Evolutionary conservation across 2,888 invertebrate genomes (phyloP), one percentile per base, ranked within the genome.

Genomic region (Monoplex corrugatus): DNA sequence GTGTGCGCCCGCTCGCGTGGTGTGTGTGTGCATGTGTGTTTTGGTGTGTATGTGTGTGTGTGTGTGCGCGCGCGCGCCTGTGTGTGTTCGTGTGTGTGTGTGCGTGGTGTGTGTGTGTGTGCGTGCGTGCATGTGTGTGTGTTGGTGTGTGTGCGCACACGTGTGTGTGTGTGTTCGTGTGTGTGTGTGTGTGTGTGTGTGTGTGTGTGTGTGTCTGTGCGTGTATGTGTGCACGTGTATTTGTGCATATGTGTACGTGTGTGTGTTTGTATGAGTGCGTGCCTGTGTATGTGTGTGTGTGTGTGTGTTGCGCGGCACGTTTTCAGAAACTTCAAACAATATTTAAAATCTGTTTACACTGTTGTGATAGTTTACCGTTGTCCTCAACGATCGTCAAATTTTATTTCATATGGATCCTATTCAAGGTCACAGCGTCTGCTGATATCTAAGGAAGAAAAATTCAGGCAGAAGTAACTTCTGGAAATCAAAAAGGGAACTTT

Each of bases 241-340:
- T 16, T 28, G 10, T 63, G 63, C 23, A 28, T 63, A 28, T 63
- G 28, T 3, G 63, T 63, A n/a, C 63, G 63, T 63, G 63, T 28
- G 10, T 63, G 63, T 23, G 63, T 63, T 16, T 63, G 28, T 3
- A n/a, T 63, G 63, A 28, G 63, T 63, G 63, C n/a, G 72, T 72
- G 72, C 35, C 32, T 72, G 72, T 72, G 72, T 72, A 35, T 72
- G 72, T 72, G 72, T 72, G 72, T 72, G 72, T 72, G 72, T 72
- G 72, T 72, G 72, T 72, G 72, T 32, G 72, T 35, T n/a, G n/a
- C n/a, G n/a, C n/a, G n/a, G n/a, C n/a, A n/a, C n/a, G n/a, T n/a
- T n/a, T n/a, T n/a, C n/a, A n/a, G n/a, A n/a, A n/a, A n/a, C n/a
- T n/a, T n/a, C n/a, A n/a, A n/a, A n/a, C n/a, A n/a, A n/a, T n/a